These are phyloP conservation scores for Aplysia californica DNA, from an alignment of 1,140 invertebrate genomes.

Conservation along the genomic window DNA sequence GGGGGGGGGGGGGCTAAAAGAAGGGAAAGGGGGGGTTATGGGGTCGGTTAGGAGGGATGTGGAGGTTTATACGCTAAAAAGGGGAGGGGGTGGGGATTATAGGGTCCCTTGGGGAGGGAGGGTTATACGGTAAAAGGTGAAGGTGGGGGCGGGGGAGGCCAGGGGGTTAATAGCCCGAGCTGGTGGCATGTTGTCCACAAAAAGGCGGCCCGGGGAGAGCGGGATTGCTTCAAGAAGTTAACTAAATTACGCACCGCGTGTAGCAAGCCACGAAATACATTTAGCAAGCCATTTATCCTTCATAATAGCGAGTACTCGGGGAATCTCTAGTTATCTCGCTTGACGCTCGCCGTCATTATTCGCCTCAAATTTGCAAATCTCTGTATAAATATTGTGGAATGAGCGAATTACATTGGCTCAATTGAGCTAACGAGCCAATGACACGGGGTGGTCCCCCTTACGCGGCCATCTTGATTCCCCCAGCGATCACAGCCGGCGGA, in stretches of 20 bases:
- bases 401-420: constrained; percentile 37
- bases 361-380: constrained; percentile 39
- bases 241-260: constrained; percentile 3
- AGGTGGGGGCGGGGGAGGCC: too few species aligned
- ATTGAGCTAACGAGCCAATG: constrained; percentile 41
- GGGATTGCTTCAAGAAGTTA: neutral
- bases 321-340: constrained; percentile 26
- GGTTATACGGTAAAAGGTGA: too few species aligned
- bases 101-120: too few species aligned
- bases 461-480: neutral
- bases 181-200: too few species aligned
- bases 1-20: too few species aligned
- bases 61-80: too few species aligned
- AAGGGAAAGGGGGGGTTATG: too few species aligned
- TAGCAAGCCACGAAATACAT: constrained; percentile 3
- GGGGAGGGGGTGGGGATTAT: too few species aligned
- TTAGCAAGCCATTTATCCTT: constrained; percentile 26
- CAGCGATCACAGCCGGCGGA: neutral
- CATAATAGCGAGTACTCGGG: constrained; percentile 29
- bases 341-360: constrained; percentile 22
- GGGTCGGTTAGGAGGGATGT: too few species aligned
- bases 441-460: constrained; percentile 25
- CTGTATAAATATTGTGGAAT: constrained; percentile 41
- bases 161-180: too few species aligned
- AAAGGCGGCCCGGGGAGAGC: neutral